Percentiles rank a stretch among this genome's conserved stretches.
phyloP scores from a whole-genome alignment of 2,888 invertebrate genomes.

The Aspidiotus destructor region DNA sequence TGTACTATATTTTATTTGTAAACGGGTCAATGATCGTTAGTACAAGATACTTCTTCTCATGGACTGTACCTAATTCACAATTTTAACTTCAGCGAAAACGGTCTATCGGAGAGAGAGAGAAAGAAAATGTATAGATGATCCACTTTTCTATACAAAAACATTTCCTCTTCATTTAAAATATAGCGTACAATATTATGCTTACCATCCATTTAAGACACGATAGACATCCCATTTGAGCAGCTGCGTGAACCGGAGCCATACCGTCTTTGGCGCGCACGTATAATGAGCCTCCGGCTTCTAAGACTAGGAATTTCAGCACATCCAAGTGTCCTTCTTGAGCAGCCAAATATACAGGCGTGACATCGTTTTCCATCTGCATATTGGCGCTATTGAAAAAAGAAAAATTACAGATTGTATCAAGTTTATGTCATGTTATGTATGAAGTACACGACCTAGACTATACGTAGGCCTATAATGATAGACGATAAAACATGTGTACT shows the following conservation, averaged over 20 bases:
- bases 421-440: not conserved
- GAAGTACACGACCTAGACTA: not conserved
- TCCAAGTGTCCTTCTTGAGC: constrained; percentile 82
- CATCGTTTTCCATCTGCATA: constrained; percentile 85
- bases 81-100: no score
- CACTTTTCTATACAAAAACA: no score
- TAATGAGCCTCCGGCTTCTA: constrained; percentile 71
- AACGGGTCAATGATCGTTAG: no score
- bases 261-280: constrained; percentile 78
- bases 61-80: no score
- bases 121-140: no score
- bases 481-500: no score
- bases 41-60: no score
- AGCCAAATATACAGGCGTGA: constrained; percentile 78
- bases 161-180: not conserved
- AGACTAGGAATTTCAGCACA: constrained; percentile 71
- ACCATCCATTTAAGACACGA: constrained; percentile 87
- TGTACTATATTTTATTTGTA: no score
- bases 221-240: constrained; percentile 79
- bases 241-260: constrained; percentile 83
- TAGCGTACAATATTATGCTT: constrained; percentile 41
- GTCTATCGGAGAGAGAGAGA: no score
- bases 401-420: not conserved
- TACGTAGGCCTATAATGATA: not conserved
- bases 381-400: constrained; percentile 57